Percentiles rank a stretch among this genome's conserved stretches.
Evolutionary conservation across 1,140 invertebrate genomes (phyloP).

Genomic region (Solenopsis invicta): DNA sequence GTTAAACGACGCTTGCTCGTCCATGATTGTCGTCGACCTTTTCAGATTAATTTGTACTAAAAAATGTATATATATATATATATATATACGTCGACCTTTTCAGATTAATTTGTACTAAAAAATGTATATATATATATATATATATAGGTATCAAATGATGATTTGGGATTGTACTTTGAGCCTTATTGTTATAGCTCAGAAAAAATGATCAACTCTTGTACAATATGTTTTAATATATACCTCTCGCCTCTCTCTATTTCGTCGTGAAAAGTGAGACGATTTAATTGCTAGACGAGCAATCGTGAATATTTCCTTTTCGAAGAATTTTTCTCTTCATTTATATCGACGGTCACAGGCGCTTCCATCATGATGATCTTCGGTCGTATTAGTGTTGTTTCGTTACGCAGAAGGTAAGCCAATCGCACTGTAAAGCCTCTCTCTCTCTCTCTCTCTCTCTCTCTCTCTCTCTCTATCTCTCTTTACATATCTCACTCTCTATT

Average conservation of each 20-base stretch:
- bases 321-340: conserved; percentile 68
- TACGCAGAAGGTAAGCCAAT: conserved; percentile 80
- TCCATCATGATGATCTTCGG: conserved; percentile 65
- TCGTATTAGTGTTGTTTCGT: conserved; percentile 77
- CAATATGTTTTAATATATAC: background rate
- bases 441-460: conserved; percentile 62
- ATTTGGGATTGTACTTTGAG: background rate
- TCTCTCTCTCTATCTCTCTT: conserved; percentile 9
- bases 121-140: too few relatives aligned
- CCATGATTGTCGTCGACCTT: background rate
- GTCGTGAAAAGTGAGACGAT: background rate
- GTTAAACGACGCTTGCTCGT: conserved; percentile 66
- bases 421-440: conserved; percentile 74
- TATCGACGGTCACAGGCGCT: conserved; percentile 62
- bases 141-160: background rate
- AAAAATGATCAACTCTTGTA: background rate
- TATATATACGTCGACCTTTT: too few relatives aligned
- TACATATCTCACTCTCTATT: conserved; percentile 35
- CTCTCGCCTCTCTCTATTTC: background rate
- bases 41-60: background rate
- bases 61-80: too few relatives aligned
- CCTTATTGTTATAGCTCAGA: background rate
- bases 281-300: conserved; percentile 59
- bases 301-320: conserved; percentile 46
- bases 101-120: too few relatives aligned